Conservation (phyloP, 1,140 invertebrate genomes). For the Leptinotarsa texana region DNA sequence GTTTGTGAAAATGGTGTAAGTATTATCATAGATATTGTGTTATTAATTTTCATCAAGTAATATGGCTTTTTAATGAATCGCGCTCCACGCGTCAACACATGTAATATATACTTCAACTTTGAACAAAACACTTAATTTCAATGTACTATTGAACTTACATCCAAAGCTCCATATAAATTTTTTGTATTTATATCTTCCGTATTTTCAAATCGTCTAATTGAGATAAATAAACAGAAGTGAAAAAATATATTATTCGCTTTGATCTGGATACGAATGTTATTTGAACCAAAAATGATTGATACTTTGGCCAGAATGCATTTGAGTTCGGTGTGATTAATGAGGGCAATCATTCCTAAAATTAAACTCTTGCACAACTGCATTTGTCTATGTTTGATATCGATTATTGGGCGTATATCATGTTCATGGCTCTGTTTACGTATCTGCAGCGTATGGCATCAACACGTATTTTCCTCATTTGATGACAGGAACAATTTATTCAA, state of each 20-base stretch:
- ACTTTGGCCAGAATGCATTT: background rate
- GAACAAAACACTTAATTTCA: too few species aligned
- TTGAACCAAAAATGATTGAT: background rate
- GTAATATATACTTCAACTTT: too few species aligned
- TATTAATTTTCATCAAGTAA: too few species aligned
- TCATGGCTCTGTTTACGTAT: background rate
- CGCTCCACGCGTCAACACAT: too few species aligned
- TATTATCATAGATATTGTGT: too few species aligned
- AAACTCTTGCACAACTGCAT: background rate
- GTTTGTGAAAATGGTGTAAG: too few species aligned
- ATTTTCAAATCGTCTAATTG: background rate
- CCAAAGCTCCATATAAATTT: too few species aligned
- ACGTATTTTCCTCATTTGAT: background rate
- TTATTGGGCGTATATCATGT: slow-evolving; percentile 1
- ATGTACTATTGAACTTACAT: too few species aligned
- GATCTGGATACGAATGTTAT: background rate
- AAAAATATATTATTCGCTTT: background rate
- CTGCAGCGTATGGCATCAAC: background rate
- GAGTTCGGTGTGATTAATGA: background rate
- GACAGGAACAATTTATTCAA: background rate
- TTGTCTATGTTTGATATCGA: slow-evolving; percentile 3
- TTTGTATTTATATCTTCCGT: background rate
- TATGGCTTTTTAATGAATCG: too few species aligned
- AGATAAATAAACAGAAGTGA: background rate
- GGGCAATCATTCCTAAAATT: slow-evolving; percentile 4